These are phyloP conservation scores for Pristiophorus japonicus DNA, from an alignment of 2,113 vertebrate genomes.

Conservation along the genomic window DNA sequence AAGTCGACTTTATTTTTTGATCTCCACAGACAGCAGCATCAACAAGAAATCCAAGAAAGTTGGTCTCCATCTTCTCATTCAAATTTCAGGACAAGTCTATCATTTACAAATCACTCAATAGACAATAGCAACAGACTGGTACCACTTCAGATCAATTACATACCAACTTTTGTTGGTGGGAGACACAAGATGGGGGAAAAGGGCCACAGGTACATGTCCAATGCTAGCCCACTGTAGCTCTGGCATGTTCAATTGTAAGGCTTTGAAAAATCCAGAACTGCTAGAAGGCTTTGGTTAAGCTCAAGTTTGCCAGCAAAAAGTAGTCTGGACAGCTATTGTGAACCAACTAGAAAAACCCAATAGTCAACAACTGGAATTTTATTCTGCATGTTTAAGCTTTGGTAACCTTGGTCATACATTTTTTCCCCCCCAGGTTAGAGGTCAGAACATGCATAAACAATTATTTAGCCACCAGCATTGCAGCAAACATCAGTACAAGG, in stretches of 20 bases:
- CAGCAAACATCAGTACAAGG: background rate
- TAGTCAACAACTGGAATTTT: background rate
- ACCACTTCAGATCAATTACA: background rate
- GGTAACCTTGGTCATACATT: background rate
- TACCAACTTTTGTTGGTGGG: background rate
- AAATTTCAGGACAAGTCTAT: background rate
- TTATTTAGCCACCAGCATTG: background rate
- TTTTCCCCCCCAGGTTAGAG: background rate
- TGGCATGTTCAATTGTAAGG: background rate
- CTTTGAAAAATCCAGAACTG: background rate
- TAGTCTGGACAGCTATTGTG: too few relatives aligned
- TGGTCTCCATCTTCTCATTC: constrained; percentile 7
- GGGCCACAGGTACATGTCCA: background rate
- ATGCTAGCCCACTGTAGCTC: background rate
- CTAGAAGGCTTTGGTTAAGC: background rate
- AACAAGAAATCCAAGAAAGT: constrained; percentile 31
- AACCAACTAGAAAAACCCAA: background rate
- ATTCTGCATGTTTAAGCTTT: background rate
- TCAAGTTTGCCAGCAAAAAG: background rate
- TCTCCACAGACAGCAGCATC: background rate
- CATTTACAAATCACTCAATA: background rate
- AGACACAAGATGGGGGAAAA: background rate
- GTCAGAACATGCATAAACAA: background rate
- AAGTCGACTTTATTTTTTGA: constrained; percentile 29
- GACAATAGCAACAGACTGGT: background rate